Base-by-base conservation (phyloP, 2,113 vertebrate genomes). In the Menidia beryllina region DNA sequence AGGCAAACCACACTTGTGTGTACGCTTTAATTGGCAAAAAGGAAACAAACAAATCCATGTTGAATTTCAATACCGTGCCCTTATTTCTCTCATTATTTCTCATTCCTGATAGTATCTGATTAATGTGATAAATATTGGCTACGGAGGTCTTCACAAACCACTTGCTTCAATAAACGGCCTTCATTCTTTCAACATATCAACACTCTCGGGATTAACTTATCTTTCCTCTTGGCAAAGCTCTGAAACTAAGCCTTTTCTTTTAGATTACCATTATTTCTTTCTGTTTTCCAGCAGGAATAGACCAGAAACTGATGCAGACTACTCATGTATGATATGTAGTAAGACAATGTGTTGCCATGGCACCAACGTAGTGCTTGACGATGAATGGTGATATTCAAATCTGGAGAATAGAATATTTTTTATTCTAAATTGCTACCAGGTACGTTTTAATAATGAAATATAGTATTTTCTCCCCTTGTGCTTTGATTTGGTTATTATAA, bases 161-260 rank as follows among this genome's bases (percentile, higher is more conserved):
- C 81, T 86, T 72, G 43, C 76, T 68, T 68, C 67, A 79, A 69
- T 72, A 72, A 58, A 70, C 60, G 63, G 66, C 75, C 60, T 82
- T 72, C 79, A 62, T 62, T 82, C 69, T 71, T 56, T 78, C 69
- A 51, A 65, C 36, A 45, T 23, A 64, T 66, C 64, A 66, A 79
- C 72, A 82, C 77, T 86, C 66, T 69, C n/a, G 54, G 79, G 79
- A 88, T 88, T 88, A 86, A 88, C 78, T 85, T 77, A 84, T 89
- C 77, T 86, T 66, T 89, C 69, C 79, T 83, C 43, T 72, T 84
- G 87, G 76, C 84, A 30, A 26, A 54, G 30, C 50, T 74, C 39
- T 25, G 51, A 81, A 69, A 79, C 77, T 78, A 71, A 86, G 30
- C 88, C 49, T 79, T 88, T 83, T 62, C 39, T 41, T 23, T 14